Conservation (phyloP, 2,797 vertebrate genomes). For the Pitangus sulphuratus region DNA sequence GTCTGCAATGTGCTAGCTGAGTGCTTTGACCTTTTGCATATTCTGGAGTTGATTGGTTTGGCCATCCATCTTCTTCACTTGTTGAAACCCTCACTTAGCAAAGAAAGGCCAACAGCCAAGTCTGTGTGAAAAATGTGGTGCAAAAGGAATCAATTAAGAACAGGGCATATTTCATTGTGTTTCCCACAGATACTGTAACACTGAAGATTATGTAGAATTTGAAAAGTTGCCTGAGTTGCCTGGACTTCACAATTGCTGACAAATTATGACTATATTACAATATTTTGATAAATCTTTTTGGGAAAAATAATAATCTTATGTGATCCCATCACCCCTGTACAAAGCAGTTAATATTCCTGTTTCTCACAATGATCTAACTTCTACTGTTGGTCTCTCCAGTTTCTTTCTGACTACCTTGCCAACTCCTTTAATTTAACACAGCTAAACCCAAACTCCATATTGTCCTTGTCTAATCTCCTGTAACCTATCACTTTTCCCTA, state of each 20-base stretch:
- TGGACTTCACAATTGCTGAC: conserved; percentile 19
- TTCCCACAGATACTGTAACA: conserved; percentile 15
- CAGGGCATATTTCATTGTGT: conserved; percentile 21
- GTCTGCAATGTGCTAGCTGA: not conserved
- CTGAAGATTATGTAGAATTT: not conserved
- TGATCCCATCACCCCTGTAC: not conserved
- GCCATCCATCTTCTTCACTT: conserved; percentile 50
- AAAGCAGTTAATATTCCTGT: not conserved
- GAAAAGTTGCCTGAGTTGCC: conserved; percentile 18
- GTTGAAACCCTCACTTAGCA: conserved; percentile 57
- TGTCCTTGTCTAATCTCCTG: not conserved
- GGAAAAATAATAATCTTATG: not conserved
- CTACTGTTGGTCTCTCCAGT: not conserved
- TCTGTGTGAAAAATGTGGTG: conserved; percentile 9
- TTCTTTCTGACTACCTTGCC: not conserved
- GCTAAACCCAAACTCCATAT: not conserved
- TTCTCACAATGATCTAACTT: not conserved
- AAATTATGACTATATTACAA: conserved; percentile 29
- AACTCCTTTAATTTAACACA: not conserved
- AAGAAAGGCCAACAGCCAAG: conserved; percentile 58
- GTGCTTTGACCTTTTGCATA: conserved; percentile 39
- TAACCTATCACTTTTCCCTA: not conserved
- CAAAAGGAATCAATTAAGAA: conserved; percentile 53
- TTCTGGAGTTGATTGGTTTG: conserved; percentile 25
- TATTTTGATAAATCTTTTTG: conserved; percentile 17